These are phyloP conservation scores for Myotis planiceps DNA, from an alignment of 2,797 vertebrate genomes.

Conservation along the genomic window DNA sequence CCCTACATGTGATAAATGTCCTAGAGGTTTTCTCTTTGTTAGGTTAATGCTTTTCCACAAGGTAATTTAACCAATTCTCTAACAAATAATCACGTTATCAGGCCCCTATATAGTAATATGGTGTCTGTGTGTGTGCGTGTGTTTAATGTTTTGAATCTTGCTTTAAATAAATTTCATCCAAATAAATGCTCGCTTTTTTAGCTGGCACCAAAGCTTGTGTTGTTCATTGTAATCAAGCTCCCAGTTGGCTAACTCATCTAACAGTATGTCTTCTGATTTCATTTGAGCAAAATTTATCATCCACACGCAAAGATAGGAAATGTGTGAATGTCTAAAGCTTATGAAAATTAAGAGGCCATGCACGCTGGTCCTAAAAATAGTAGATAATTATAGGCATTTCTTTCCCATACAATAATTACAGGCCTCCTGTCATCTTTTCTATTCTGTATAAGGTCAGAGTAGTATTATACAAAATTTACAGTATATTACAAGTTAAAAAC, in stretches of 20 bases:
- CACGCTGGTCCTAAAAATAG: conserved; percentile 88
- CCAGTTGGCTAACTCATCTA: conserved; percentile 86
- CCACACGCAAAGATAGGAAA: conserved; percentile 87
- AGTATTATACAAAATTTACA: conserved; percentile 89
- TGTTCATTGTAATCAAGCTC: conserved; percentile 85
- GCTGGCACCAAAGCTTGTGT: conserved; percentile 78
- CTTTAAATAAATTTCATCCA: conserved; percentile 85
- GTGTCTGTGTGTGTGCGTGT: not conserved
- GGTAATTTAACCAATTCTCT: conserved; percentile 83
- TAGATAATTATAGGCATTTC: conserved; percentile 90
- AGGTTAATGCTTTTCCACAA: conserved; percentile 80
- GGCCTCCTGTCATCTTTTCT: conserved; percentile 86
- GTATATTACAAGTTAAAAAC: conserved; percentile 90
- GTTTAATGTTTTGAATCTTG: conserved; percentile 80
- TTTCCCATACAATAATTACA: conserved; percentile 87
- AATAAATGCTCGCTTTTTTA: conserved; percentile 84
- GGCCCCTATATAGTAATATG: conserved; percentile 66
- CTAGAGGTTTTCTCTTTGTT: conserved; percentile 81
- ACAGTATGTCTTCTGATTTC: conserved; percentile 83
- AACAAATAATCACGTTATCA: conserved; percentile 82
- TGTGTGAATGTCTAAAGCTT: conserved; percentile 90
- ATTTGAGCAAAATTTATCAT: conserved; percentile 88
- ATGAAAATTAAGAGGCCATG: conserved; percentile 89
- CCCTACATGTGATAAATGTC: conserved; percentile 79
- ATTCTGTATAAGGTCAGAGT: conserved; percentile 88